Evolutionary conservation across 1,140 invertebrate genomes (phyloP), one percentile per base, ranked within the genome.

Genomic region (Zophobas morio): DNA sequence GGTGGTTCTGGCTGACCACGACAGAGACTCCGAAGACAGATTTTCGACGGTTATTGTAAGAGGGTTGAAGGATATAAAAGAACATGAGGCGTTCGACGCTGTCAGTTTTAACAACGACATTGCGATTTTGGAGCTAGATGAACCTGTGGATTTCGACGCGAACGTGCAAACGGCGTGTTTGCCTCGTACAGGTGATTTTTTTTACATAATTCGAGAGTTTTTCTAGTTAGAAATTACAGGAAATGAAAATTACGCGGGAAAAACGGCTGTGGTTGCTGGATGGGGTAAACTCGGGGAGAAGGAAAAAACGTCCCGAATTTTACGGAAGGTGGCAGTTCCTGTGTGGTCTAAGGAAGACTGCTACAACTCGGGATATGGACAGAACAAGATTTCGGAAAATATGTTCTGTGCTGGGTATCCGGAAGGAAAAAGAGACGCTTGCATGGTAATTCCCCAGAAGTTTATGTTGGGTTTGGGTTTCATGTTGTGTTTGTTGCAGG

Each of bases 41-140:
- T 77, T 83, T 32, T 73, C 73, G 5, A 72, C 70, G 2, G 82
- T 82, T 35, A 70, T 82, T 36, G 80, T 85, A 0, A 78, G 88
- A 2, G 82, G 86, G 1, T 80, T 90, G 0, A 87, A 86, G 34
- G 85, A 84, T 0, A 82, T 90, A 0, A 88, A 82, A 1, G 71
- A 90, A 1, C 94, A 96, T 81, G 89, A 92, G 8, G 87, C 91
- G 51, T 96, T 93, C 85, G 91, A 94, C 84, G 84, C 88, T 0
- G 88, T 88, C 32, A 94, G 89, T 0, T 94, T 92, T 79, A 92
- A 95, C 84, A 94, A 96, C 82, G 95, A 96, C 81, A 95, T 96
- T 72, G 95, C 94, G 0, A 86, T 96, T 0, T 86, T 96, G 32
- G 89, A 92, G 66, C 87, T 96, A 47, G 89, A 92, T 75, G 82